Evolutionary conservation across 2,797 vertebrate species (phyloP).

Genomic region (Cyprinella venusta): DNA sequence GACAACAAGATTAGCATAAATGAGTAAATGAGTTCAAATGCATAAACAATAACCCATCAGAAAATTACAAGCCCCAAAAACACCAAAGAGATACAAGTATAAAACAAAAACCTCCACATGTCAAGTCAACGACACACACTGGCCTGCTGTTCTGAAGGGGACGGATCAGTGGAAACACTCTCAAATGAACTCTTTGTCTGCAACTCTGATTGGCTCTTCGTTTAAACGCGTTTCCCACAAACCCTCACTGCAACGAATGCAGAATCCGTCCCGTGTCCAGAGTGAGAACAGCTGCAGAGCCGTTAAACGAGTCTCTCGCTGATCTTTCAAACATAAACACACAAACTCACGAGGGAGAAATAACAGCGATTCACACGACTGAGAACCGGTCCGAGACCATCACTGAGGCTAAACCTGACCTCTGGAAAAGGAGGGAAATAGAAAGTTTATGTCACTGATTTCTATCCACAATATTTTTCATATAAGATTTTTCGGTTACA

Average conservation of each 20-base stretch:
- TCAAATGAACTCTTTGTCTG: constrained; percentile 74
- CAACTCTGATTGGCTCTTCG: constrained; percentile 66
- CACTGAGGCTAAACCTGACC: background rate
- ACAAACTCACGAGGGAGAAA: background rate
- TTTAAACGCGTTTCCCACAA: constrained; percentile 26
- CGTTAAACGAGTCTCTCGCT: background rate
- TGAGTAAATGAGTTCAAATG: background rate
- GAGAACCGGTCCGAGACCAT: background rate
- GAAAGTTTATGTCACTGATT: too few relatives aligned
- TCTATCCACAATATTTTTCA: too few relatives aligned
- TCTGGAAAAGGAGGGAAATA: background rate
- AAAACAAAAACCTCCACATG: background rate
- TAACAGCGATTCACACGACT: background rate
- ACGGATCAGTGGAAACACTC: constrained; percentile 54
- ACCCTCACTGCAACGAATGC: constrained; percentile 2
- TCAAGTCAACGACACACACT: background rate
- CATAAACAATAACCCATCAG: background rate
- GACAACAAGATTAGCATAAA: background rate
- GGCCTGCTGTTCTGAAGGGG: constrained; percentile 41
- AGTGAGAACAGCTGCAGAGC: constrained; percentile 31
- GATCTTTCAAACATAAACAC: constrained; percentile 28
- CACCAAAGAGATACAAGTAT: background rate
- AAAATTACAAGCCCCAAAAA: background rate
- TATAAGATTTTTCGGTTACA: too few relatives aligned
- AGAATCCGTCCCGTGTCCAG: background rate